Evolutionary conservation across 1,140 invertebrate genomes (phyloP), one percentile per base, ranked within the genome.

Genomic region (Agrypnia vestita): DNA sequence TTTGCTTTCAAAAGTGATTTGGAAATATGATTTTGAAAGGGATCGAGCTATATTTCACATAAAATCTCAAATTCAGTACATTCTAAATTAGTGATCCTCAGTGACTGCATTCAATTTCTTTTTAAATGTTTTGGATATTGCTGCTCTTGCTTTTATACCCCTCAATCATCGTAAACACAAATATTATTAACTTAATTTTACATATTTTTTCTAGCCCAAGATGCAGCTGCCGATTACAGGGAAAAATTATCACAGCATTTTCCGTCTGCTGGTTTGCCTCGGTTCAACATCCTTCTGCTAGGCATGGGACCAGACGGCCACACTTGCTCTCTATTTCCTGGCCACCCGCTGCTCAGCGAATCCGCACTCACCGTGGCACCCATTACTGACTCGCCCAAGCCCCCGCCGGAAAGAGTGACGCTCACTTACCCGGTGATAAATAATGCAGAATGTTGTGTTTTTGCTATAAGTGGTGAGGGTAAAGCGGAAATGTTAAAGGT

Each of bases 271-370:
- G 80, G n/a, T 3, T 84, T 81, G 84, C 96, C 94, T 55, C 88
- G 88, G 75, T 98, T 99, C 88, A 97, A 99, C 88, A 84, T 98
- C 15, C 87, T 99, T 1, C 87, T 99, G 8, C 87, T 99, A 12
- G 98, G 99, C 17, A 94, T 99, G 92, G 99, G 99, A 0, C 98
- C 97, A 13, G 99, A 99, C 91, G 99, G 99, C 0, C 99, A 99
- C 86, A 99, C 98, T 0, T 99, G 98, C 84, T 99, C 98, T 0
- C 87, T 99, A 10, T 99, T 99, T 89, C 99, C 99, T 0, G 92
- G 91, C 47, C 97, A 99, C 89, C 87, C 88, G 7, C 85, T 96
- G 6, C 87, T 97, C 0, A 85, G 94, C 1, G 95, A 95, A 84
- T 90, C 85, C 0, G 86, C 85, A 13, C 84, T 91, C 4, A 95